Evolutionary conservation across 1,140 invertebrate species (phyloP).

Genomic region (Harpegnathos saltator): DNA sequence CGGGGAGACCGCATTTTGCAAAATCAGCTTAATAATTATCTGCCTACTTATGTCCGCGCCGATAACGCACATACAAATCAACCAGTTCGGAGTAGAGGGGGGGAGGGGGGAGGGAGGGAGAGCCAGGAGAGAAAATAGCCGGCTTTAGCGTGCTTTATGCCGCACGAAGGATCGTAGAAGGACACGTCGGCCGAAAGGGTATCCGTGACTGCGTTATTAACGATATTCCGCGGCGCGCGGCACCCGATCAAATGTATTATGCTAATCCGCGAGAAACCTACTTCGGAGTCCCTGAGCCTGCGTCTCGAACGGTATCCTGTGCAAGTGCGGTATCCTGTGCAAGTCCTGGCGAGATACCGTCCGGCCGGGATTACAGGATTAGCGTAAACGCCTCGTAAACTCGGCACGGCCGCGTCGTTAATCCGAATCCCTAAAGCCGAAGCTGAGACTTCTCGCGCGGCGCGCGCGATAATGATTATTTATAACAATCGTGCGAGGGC

Average conservation of each 20-base stretch:
- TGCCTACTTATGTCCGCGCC: neutral
- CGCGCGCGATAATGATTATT: too few species aligned
- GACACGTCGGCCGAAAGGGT: slow-evolving; percentile 71
- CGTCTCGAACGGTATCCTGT: slow-evolving; percentile 15
- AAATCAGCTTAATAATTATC: slow-evolving; percentile 24
- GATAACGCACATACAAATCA: slow-evolving; percentile 47
- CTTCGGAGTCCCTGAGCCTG: slow-evolving; percentile 54
- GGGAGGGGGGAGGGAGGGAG: too few species aligned
- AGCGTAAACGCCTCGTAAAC: neutral
- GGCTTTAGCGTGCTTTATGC: slow-evolving; percentile 57
- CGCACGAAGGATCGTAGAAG: slow-evolving; percentile 54
- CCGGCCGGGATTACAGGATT: slow-evolving; percentile 1
- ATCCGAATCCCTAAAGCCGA: too few species aligned
- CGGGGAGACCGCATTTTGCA: slow-evolving; percentile 9
- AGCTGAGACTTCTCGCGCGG: too few species aligned
- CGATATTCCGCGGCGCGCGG: slow-evolving; percentile 68
- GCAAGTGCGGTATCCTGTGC: slow-evolving; percentile 35
- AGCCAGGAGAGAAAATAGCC: neutral
- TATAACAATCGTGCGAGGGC: too few species aligned
- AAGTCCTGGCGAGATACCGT: neutral
- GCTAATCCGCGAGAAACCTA: slow-evolving; percentile 68
- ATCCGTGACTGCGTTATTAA: slow-evolving; percentile 74
- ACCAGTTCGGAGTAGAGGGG: neutral
- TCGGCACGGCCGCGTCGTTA: too few species aligned
- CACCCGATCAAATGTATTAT: slow-evolving; percentile 72